phyloP scores from a whole-genome alignment of 1,140 invertebrate species.

The Argopecten irradians region DNA sequence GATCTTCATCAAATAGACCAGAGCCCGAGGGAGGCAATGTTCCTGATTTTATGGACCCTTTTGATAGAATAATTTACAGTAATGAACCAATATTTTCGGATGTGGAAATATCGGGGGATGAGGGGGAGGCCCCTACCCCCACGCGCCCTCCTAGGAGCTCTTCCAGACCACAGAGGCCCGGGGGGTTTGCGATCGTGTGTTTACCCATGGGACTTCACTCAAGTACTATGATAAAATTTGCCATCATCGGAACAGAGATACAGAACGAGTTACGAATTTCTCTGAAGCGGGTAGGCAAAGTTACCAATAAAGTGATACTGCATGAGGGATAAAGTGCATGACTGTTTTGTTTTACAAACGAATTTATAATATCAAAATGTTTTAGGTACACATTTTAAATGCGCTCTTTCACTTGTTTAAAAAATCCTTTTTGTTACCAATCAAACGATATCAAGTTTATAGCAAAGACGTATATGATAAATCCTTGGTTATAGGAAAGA shows the following conservation, averaged over 20 bases:
- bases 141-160: constrained; percentile 15
- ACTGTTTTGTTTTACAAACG: neutral
- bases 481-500: too few species aligned
- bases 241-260: constrained; percentile 96
- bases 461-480: too few species aligned
- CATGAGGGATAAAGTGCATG: neutral
- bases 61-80: constrained; percentile 71
- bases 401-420: too few species aligned
- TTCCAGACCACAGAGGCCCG: constrained; percentile 33
- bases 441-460: too few species aligned
- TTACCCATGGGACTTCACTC: constrained; percentile 84
- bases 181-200: constrained; percentile 65
- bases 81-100: constrained; percentile 74
- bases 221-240: constrained; percentile 98
- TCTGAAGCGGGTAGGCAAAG: constrained; percentile 91
- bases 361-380: neutral
- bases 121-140: constrained; percentile 34
- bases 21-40: constrained; percentile 73
- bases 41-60: constrained; percentile 59
- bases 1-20: constrained; percentile 59
- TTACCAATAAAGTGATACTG: neutral
- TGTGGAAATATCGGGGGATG: constrained; percentile 67
- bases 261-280: constrained; percentile 98
- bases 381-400: too few species aligned
- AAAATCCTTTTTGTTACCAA: too few species aligned